Conservation (phyloP, 2,113 vertebrate species). For the Plecturocebus donacophilus region DNA sequence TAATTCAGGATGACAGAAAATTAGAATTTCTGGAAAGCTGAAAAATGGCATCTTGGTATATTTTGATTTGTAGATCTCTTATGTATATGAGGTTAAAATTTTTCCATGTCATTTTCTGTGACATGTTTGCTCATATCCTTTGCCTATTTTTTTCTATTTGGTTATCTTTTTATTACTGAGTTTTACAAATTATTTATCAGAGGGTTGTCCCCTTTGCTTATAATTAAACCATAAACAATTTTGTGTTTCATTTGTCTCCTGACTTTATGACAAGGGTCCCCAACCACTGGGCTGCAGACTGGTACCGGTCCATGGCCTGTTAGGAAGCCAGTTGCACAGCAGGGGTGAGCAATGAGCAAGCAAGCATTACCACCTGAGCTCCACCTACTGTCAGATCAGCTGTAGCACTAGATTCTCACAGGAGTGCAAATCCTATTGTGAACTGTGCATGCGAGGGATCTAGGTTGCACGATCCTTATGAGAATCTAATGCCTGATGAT, state of each 20-base stretch:
- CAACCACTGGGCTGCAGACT: too few species aligned
- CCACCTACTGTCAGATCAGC: too few species aligned
- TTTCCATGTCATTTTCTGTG: neutral
- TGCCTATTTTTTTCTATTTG: neutral
- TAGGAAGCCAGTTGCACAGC: too few species aligned
- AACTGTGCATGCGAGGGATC: too few species aligned
- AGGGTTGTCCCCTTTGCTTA: neutral
- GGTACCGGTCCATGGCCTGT: too few species aligned
- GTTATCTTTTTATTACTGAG: neutral
- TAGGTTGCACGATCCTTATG: too few species aligned
- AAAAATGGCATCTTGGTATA: neutral
- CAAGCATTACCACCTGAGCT: too few species aligned
- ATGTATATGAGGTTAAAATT: neutral
- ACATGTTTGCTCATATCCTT: neutral
- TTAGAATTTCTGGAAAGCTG: neutral
- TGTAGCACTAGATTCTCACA: too few species aligned
- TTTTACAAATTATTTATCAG: neutral
- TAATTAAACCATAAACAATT: neutral
- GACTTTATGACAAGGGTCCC: neutral
- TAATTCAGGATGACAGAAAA: neutral
- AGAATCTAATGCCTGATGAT: too few species aligned
- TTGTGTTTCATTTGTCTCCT: neutral
- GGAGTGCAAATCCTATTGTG: too few species aligned
- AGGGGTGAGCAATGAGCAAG: too few species aligned
- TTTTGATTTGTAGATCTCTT: neutral